These are phyloP conservation scores for Bos taurus DNA, from an alignment of 2,113 vertebrate species.

Conservation along the genomic window DNA sequence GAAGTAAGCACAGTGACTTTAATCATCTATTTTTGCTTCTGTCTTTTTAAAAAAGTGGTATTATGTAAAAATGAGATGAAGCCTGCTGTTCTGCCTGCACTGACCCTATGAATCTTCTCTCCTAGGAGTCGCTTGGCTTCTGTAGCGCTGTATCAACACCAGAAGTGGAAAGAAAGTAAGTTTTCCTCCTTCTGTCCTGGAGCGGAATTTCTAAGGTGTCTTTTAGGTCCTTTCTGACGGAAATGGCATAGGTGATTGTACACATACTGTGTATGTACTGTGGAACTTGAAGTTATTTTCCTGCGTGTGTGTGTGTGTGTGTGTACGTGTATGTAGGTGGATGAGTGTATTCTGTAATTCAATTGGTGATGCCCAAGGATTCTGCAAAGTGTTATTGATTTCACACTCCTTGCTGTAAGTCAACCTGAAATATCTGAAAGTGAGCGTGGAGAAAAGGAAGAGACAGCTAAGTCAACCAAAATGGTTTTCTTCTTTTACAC, in stretches of 20 bases:
- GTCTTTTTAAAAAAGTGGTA: constrained; percentile 38
- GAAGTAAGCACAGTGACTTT: constrained; percentile 85
- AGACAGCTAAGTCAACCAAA: neutral
- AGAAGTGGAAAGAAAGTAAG: constrained; percentile 96
- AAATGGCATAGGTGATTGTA: neutral
- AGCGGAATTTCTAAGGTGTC: neutral
- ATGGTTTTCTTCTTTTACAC: constrained; percentile 45
- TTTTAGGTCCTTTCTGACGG: neutral
- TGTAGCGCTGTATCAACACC: constrained; percentile 92
- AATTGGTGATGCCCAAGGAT: rapidly evolving
- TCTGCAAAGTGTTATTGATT: neutral
- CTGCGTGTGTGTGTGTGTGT: neutral
- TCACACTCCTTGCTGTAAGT: neutral
- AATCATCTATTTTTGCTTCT: constrained; percentile 59
- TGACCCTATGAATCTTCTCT: constrained; percentile 69
- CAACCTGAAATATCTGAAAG: neutral
- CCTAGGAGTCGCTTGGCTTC: constrained; percentile 93
- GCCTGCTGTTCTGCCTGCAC: neutral
- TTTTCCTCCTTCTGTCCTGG: constrained; percentile 11
- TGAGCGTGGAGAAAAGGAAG: neutral
- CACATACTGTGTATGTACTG: neutral
- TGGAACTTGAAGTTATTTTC: neutral
- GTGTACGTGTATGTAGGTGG: neutral
- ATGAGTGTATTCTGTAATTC: neutral
- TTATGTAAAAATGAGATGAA: constrained; percentile 50